Evolutionary conservation across 2,888 invertebrate genomes (phyloP).

Genomic region (Aleiodes testaceus): DNA sequence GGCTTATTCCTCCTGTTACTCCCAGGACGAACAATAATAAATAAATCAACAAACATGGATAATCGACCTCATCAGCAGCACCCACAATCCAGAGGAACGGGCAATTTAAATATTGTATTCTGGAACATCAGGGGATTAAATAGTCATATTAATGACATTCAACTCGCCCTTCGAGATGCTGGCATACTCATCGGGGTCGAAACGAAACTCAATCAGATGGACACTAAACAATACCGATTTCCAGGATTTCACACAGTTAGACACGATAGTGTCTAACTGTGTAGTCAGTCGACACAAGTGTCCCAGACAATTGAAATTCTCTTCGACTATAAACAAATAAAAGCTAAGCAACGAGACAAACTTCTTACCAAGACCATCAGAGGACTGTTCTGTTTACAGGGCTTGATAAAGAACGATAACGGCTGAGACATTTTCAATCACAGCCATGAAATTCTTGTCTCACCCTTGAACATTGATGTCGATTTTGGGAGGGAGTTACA

Average conservation of each 20-base stretch:
- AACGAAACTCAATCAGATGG: not conserved
- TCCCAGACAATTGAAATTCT: not conserved
- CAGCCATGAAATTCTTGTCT: not conserved
- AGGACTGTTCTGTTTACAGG: not conserved
- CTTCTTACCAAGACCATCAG: not conserved
- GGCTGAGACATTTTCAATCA: not conserved
- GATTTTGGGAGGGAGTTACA: too few relatives aligned
- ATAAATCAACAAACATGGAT: too few relatives aligned
- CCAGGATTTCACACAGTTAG: not conserved
- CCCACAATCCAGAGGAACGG: too few relatives aligned
- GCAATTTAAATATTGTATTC: not conserved
- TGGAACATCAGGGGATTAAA: conserved; percentile 1
- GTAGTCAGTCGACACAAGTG: not conserved
- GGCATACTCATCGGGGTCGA: not conserved
- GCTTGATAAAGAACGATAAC: not conserved
- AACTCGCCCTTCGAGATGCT: not conserved
- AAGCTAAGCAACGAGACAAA: not conserved
- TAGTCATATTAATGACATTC: not conserved
- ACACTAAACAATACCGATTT: not conserved
- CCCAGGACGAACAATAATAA: too few relatives aligned
- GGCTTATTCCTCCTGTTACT: too few relatives aligned
- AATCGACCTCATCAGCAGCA: too few relatives aligned
- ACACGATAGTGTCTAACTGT: not conserved
- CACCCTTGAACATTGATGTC: not conserved
- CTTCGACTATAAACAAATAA: not conserved